Percentiles rank a stretch among this genome's conserved stretches.
phyloP scores from a whole-genome alignment of 2,888 invertebrate genomes.

The Hydroisotoma schaefferi region DNA sequence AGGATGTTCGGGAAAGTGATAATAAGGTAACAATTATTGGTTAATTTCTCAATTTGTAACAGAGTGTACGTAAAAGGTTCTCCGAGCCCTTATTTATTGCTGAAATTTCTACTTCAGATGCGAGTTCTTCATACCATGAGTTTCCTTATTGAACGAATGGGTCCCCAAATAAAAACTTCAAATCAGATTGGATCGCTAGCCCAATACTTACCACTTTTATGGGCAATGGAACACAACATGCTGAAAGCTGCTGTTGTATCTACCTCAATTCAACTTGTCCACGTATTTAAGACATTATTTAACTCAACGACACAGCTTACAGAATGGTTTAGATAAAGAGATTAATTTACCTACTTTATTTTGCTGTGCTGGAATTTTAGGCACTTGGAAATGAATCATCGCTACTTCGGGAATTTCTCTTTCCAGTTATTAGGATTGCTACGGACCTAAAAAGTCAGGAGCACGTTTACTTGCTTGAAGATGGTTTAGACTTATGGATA shows the following conservation, averaged over 20 bases:
- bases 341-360: background rate
- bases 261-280: conserved; percentile 78
- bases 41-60: background rate
- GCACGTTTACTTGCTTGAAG: conserved; percentile 86
- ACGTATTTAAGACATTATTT: too few relatives aligned
- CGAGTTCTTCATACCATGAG: conserved; percentile 86
- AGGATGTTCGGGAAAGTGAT: conserved; percentile 85
- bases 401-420: conserved; percentile 57
- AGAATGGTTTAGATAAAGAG: too few relatives aligned
- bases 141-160: conserved; percentile 81
- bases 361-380: conserved; percentile 50
- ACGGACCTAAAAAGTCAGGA: conserved; percentile 70
- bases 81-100: too few relatives aligned
- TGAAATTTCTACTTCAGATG: conserved; percentile 60
- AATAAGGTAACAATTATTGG: conserved; percentile 64
- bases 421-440: conserved; percentile 66
- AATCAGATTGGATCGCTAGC: conserved; percentile 63
- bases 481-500: conserved; percentile 86
- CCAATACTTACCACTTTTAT: conserved; percentile 78
- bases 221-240: conserved; percentile 85
- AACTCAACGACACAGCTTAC: too few relatives aligned
- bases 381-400: conserved; percentile 57
- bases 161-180: conserved; percentile 68
- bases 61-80: background rate
- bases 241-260: conserved; percentile 84